Base-by-base conservation (phyloP, 2,888 invertebrate species). In the Ypsolopha sequella region DNA sequence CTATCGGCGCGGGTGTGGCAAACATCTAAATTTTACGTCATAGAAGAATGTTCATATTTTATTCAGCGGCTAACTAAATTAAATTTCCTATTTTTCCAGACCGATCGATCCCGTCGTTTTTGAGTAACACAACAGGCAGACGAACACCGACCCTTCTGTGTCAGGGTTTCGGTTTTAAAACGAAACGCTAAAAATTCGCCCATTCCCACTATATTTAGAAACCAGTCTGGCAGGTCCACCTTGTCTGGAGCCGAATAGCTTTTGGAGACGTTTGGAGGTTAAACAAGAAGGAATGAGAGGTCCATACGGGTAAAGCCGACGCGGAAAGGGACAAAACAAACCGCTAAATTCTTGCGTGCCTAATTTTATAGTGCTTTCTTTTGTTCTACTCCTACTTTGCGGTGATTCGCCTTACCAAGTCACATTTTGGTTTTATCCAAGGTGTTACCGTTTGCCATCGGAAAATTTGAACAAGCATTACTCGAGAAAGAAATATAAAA, bases 231-330 rank as follows among this genome's bases (percentile, higher is more conserved):
- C 81, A 64, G 79, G 76, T 78, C 68, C 66, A 69, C 65, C 71
- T 70, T 67, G 80, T 80, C 80, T 81, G 80, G 79, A 74, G 58
- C 66, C 73, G 68, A 77, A 80, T 75, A 79, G 71, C 79, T 61
- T 77, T 79, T 84, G 73, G 81, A 85, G 84, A 72, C 79, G 61
- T 79, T 79, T 84, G 72, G 81, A 85, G 85, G 85, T 85, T 82
- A 84, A 80, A 72, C 73, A 71, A 63, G 84, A 62, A 59, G 59
- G 80, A 85, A 78, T 57, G 84, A 82, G 82, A 85, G 66, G 60
- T 68, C 59, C 55, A 58, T 58, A 64, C 56, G 69, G 70, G 73
- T 70, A 66, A 59, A 66, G 80, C 56, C 60, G 66, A 76, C 80
- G 79, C 74, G 76, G 84, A 84, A 61, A 66, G 78, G 56, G 48